phyloP scores from a whole-genome alignment of 2,888 invertebrate species.

The Invenusta paracnida region DNA sequence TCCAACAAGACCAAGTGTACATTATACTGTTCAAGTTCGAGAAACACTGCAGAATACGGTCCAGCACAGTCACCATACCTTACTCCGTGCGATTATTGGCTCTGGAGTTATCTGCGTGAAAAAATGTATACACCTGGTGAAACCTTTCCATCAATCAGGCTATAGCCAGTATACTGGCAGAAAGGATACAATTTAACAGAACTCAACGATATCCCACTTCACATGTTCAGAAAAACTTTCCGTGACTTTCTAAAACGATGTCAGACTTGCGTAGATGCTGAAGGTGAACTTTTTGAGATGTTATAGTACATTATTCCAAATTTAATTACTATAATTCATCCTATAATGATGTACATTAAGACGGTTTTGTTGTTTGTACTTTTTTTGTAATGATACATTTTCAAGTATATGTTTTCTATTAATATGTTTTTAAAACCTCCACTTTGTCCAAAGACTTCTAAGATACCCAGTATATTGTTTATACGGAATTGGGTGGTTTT shows the following conservation, averaged over 20 bases:
- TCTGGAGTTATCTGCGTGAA: constrained; percentile 11
- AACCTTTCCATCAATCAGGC: constrained; percentile 23
- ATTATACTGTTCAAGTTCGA: neutral
- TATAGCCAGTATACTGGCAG: neutral
- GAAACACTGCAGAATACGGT: neutral
- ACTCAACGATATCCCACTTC: constrained; percentile 12
- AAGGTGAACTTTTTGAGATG: constrained; percentile 30
- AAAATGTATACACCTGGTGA: constrained; percentile 19
- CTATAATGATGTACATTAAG: neutral
- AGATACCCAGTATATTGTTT: neutral
- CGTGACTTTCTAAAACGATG: constrained; percentile 32
- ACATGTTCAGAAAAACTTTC: constrained; percentile 32
- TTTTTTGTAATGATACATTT: neutral
- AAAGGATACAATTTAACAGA: constrained; percentile 18
- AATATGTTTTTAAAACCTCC: constrained; percentile 21
- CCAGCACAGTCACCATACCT: neutral
- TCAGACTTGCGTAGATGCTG: constrained; percentile 5
- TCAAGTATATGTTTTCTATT: constrained; percentile 5
- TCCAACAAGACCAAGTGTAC: constrained; percentile 24
- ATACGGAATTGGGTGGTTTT: too few species aligned
- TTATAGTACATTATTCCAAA: neutral
- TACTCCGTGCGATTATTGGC: constrained; percentile 19
- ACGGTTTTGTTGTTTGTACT: constrained; percentile 13
- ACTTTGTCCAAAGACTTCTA: constrained; percentile 1
- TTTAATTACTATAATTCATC: neutral